Percentiles rank a stretch among this genome's conserved stretches.
Conservation (phyloP, 2,797 vertebrate genomes). For the Synaphobranchus kaupii region DNA sequence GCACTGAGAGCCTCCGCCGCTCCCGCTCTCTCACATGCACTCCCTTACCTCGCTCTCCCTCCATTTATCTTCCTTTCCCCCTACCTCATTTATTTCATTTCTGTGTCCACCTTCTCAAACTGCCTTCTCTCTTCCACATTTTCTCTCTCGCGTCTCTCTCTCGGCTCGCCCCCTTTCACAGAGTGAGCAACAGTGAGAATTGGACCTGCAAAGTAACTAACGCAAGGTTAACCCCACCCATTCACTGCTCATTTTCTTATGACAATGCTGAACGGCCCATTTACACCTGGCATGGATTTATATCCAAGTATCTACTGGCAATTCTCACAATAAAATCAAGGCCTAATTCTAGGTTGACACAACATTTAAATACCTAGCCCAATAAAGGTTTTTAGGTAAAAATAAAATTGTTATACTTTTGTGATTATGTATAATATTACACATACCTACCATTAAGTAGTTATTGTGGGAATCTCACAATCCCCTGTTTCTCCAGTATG, state of each 20-base stretch:
- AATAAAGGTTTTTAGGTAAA: background rate
- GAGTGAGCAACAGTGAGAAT: background rate
- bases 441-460: background rate
- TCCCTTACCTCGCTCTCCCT: conserved; percentile 21
- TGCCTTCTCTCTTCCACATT: background rate
- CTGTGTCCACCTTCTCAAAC: background rate
- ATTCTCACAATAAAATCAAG: background rate
- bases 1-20: conserved; percentile 43
- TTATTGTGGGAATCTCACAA: background rate
- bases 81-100: too few species aligned
- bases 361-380: background rate
- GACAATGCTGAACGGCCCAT: background rate
- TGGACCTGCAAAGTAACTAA: background rate
- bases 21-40: conserved; percentile 31
- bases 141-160: background rate
- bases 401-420: background rate
- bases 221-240: background rate
- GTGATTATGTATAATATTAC: background rate
- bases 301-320: background rate
- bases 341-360: background rate
- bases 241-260: background rate
- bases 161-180: background rate
- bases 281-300: background rate
- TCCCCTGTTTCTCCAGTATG: background rate
- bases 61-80: background rate